Conservation (phyloP, 2,113 vertebrate species). For the Phyllostomus hastatus region DNA sequence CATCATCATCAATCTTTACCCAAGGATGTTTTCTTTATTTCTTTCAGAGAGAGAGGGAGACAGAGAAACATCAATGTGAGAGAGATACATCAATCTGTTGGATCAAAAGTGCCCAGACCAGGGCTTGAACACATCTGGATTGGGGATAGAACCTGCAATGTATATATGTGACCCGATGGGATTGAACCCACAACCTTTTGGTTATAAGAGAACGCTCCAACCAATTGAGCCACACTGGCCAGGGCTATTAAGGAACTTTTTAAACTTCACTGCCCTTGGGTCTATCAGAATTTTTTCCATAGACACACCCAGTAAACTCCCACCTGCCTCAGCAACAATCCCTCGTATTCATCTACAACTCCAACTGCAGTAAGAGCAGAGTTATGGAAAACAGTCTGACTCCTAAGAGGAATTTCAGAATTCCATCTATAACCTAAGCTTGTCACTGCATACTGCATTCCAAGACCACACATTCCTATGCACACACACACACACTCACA, state of each 20-base stretch:
- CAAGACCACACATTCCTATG: accelerated
- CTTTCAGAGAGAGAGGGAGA: too few species aligned
- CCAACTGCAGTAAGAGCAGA: not conserved
- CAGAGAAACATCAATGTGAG: too few species aligned
- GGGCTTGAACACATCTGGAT: too few species aligned
- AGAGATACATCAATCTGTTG: too few species aligned
- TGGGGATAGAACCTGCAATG: too few species aligned
- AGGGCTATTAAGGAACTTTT: not conserved
- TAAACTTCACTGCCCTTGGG: not conserved
- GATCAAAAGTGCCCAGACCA: too few species aligned
- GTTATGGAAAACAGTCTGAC: not conserved
- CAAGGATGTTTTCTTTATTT: too few species aligned
- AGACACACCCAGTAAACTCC: not conserved
- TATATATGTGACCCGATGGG: too few species aligned
- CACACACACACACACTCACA: not conserved
- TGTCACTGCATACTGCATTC: not conserved
- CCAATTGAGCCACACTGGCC: too few species aligned
- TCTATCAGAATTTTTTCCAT: not conserved
- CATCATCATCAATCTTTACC: too few species aligned
- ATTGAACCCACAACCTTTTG: too few species aligned
- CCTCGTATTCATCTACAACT: not conserved
- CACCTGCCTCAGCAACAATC: not conserved
- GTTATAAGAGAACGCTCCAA: too few species aligned
- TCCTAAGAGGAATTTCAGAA: not conserved
- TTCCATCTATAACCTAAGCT: not conserved